Base-by-base conservation (phyloP, 2,797 vertebrate species). In the Nyctibius grandis region DNA sequence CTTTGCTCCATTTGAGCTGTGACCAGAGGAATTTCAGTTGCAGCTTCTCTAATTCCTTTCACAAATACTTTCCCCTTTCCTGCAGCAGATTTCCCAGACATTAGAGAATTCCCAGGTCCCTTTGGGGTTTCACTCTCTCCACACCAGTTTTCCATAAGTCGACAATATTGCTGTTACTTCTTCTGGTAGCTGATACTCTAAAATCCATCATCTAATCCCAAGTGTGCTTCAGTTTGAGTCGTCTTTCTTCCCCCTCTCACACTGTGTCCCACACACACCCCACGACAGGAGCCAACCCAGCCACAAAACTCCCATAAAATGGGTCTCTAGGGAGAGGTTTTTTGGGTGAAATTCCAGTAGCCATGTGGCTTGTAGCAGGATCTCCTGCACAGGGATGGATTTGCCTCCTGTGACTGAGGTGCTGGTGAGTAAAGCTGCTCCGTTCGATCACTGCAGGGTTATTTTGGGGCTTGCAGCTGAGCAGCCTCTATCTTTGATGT, bases 11-110 rank as follows among this genome's bases (percentile, higher is more conserved):
- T n/a, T 80, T 45, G 42, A 91, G 70, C 65, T 51, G 6, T 2
- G 31, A 90, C 44, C 78, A 85, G 77, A 89, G 78, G 91, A 96
- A 91, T 93, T 93, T 76, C 63, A 51, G 77, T 68, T 93, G 68
- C 81, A 91, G 74, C 74, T 82, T 89, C 47, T 94, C 91, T 45
- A 6, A 56, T 88, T 88, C 89, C 67, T 80, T 47, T 64, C 78
- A 72, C 87, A 94, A 96, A 94, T 79, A 79, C 64, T 96, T 96
- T 92, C 95, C 19, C 0, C 87, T 90, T 92, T 81, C 42, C 74
- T 75, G 60, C 81, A 81, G 94, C 86, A 91, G 53, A 68, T 94
- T 96, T 93, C 92, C 88, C 91, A 96, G 92, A 73, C 59, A 4
- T 78, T 81, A 64, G 67, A 92, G 93, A 90, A 89, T 90, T 88